Conservation (phyloP, 2,797 vertebrate species). For the Labeo calbasu region DNA sequence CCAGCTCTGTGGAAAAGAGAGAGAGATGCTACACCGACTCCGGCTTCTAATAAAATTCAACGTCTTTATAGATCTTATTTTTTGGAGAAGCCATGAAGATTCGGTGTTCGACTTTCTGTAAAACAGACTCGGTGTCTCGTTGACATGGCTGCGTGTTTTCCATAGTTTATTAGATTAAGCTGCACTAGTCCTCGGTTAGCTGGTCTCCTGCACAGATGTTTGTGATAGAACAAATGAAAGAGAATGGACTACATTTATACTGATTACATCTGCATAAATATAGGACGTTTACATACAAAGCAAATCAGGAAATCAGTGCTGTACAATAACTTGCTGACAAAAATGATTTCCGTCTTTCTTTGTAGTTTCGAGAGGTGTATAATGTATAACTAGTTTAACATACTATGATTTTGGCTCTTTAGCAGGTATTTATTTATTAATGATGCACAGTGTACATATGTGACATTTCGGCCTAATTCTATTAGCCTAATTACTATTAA, state of each 20-base stretch:
- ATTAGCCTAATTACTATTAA: no score
- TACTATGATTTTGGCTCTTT: not conserved
- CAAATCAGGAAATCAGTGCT: slow-evolving; percentile 25
- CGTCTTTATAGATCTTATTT: slow-evolving; percentile 68
- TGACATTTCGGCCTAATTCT: not conserved
- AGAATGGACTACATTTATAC: slow-evolving; percentile 20
- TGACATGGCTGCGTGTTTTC: slow-evolving; percentile 37
- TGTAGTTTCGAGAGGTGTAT: not conserved
- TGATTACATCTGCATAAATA: slow-evolving; percentile 35
- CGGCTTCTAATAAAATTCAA: slow-evolving; percentile 77
- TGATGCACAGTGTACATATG: not conserved
- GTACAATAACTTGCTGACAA: not conserved
- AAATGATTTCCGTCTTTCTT: not conserved
- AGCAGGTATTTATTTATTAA: not conserved
- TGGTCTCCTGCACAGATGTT: slow-evolving; percentile 22
- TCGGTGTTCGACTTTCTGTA: slow-evolving; percentile 63
- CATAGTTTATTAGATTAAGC: slow-evolving; percentile 53
- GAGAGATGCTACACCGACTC: slow-evolving; percentile 66
- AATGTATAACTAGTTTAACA: not conserved
- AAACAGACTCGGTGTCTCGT: slow-evolving; percentile 51
- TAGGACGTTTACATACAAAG: not conserved
- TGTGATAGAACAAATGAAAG: slow-evolving; percentile 44
- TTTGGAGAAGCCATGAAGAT: slow-evolving; percentile 64
- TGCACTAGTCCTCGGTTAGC: not conserved
- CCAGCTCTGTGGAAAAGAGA: slow-evolving; percentile 22